These are phyloP conservation scores for Himalopsyche anomala DNA, from an alignment of 2,888 invertebrate species.

Conservation along the genomic window DNA sequence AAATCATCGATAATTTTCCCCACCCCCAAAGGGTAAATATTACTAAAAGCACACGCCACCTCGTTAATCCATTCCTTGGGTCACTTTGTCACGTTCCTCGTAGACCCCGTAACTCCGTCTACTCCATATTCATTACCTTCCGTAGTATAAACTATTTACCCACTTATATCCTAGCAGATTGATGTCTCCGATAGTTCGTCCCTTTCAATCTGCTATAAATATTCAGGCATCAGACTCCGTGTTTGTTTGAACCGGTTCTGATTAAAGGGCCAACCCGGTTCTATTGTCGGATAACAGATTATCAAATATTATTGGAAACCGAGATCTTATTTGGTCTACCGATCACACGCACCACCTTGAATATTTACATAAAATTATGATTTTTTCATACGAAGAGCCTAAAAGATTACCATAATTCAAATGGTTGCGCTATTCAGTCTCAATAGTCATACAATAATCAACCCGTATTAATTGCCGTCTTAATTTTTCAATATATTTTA, in stretches of 20 bases:
- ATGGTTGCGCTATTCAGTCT: too few relatives aligned
- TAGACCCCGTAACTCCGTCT: slow-evolving; percentile 50
- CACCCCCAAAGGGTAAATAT: slow-evolving; percentile 37
- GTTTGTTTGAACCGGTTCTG: slow-evolving; percentile 59
- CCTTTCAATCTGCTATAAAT: slow-evolving; percentile 63
- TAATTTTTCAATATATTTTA: too few relatives aligned
- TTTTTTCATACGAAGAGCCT: not conserved
- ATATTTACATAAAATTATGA: not conserved
- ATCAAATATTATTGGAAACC: slow-evolving; percentile 49
- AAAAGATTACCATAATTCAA: too few relatives aligned
- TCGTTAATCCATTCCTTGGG: slow-evolving; percentile 59
- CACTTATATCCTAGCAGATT: slow-evolving; percentile 64
- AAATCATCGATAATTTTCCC: slow-evolving; percentile 62
- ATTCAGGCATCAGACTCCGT: slow-evolving; percentile 59
- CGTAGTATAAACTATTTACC: slow-evolving; percentile 63
- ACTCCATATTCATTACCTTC: slow-evolving; percentile 63
- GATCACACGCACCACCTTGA: not conserved
- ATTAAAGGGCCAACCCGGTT: slow-evolving; percentile 57
- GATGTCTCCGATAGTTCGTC: slow-evolving; percentile 63
- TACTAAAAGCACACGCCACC: slow-evolving; percentile 20
- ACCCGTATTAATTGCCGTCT: too few relatives aligned
- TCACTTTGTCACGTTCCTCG: slow-evolving; percentile 61
- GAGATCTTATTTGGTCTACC: slow-evolving; percentile 14
- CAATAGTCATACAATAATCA: too few relatives aligned
- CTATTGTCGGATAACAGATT: slow-evolving; percentile 62